Base-by-base conservation (phyloP, 2,113 vertebrate genomes). In the Scalopus aquaticus region DNA sequence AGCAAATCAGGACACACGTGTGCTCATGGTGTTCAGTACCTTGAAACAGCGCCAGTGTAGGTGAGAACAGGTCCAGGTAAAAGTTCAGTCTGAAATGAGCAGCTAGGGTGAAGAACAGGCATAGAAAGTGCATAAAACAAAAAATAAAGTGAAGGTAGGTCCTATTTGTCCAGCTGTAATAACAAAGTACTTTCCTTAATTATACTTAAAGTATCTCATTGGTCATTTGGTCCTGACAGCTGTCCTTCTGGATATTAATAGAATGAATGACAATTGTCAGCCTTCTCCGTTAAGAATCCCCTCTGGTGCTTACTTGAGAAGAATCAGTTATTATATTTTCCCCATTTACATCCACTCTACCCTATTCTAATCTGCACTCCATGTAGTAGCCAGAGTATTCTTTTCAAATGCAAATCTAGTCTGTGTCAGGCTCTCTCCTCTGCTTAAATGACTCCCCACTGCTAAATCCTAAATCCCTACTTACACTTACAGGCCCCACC, bases 51-150 rank as follows among this genome's bases (percentile, higher is more conserved):
- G 60, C 65, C 81, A 24, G 3, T 16, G 19, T 24, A 9, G 13
- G 32, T 24, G 9, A 30, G 58, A 80, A 62, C 42, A 10, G 51
- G 5, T 12, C 28, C 69, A 42, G 26, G 39, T 73, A 12, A 77
- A 93, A 86, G 22, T 24, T 51, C 60, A 85, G 11, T 12, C 88
- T 86, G 28, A 37, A 85, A 78, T 83, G 39, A 95, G 67, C 60
- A 24, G 13, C 35, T 32, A 12, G 49, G 32, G 22, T 69, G 58
- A 90, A 80, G 4, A 42, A 58, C 0, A 62, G 51, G 9, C 85
- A 74, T 15, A 20, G 42, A 90, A 79, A 69, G 6, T 56, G 44
- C 88, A 37, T 22, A 42, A 85, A 83, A 17, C n/a, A 9, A 42
- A 56, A 86, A 60, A 74, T 56, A 84, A 86, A 73, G 74, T 67